phyloP scores from a whole-genome alignment of 2,113 vertebrate genomes.

The Pundamilia nyererei region DNA sequence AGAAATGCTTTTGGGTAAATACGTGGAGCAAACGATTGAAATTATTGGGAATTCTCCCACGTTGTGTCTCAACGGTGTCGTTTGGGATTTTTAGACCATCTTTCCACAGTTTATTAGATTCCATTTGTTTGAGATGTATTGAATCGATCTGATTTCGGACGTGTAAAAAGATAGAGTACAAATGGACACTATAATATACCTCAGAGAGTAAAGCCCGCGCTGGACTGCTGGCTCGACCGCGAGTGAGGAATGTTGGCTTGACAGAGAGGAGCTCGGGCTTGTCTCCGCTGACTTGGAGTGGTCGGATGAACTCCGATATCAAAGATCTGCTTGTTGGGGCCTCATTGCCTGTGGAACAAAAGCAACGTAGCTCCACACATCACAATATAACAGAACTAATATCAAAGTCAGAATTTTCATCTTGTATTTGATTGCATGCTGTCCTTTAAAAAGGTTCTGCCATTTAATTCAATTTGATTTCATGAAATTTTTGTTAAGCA shows the following conservation, averaged over 20 bases:
- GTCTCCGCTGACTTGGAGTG: conserved; percentile 80
- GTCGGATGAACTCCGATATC: conserved; percentile 83
- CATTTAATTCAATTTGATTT: background rate
- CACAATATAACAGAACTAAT: background rate
- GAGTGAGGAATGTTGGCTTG: conserved; percentile 84
- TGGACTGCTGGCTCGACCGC: conserved; percentile 72
- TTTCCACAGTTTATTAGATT: background rate
- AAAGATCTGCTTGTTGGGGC: conserved; percentile 74
- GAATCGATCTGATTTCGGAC: background rate
- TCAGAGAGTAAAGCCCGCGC: conserved; percentile 83
- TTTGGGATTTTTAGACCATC: background rate
- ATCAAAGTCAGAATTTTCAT: background rate
- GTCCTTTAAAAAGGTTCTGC: background rate
- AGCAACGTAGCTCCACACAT: background rate
- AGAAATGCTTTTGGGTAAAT: background rate
- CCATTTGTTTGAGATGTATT: background rate
- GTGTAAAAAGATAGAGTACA: background rate
- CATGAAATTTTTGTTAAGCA: background rate
- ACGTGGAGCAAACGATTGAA: background rate
- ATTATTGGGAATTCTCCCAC: background rate
- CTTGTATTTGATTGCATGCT: background rate
- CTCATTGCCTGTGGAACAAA: conserved; percentile 78
- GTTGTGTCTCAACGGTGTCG: background rate
- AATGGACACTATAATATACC: conserved; percentile 53
- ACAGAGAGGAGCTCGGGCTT: conserved; percentile 80